Conservation (phyloP, 30 jellyfish, hydroid and myxozoan species). For the Aurelia sp. region DNA sequence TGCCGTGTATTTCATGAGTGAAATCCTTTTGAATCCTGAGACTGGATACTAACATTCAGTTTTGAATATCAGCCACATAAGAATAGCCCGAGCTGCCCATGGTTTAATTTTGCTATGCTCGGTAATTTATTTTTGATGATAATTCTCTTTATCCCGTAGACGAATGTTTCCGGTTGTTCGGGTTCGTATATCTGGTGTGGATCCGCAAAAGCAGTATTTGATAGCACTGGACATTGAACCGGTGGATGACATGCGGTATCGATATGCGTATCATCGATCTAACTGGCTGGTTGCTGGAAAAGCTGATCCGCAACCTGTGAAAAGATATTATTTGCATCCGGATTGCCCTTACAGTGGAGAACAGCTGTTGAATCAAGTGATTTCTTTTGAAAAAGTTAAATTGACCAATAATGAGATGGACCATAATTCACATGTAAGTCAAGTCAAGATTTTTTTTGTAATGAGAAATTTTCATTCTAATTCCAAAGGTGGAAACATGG, state of each 20-base stretch:
- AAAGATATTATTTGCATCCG: constrained; percentile 72
- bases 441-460: no score
- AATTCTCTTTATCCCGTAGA: constrained; percentile 5
- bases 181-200: constrained; percentile 68
- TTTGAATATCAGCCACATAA: no score
- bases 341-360: constrained; percentile 83
- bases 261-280: constrained; percentile 84
- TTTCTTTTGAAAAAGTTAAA: constrained; percentile 82
- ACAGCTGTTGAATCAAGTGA: constrained; percentile 68
- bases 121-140: no score
- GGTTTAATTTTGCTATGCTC: no score
- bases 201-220: constrained; percentile 52
- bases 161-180: constrained; percentile 90
- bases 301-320: constrained; percentile 82
- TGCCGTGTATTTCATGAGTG: no score
- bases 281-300: constrained; percentile 86
- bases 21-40: no score
- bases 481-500: no score
- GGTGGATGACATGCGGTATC: constrained; percentile 85
- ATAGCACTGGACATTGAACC: constrained; percentile 74
- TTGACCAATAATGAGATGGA: constrained; percentile 80
- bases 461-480: no score
- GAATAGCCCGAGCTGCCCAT: no score
- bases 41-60: no score
- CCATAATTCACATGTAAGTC: constrained; percentile 73